Evolutionary conservation across 2,888 invertebrate species (phyloP), one percentile per base, ranked within the genome.

Genomic region (Habrosyne pyritoides): DNA sequence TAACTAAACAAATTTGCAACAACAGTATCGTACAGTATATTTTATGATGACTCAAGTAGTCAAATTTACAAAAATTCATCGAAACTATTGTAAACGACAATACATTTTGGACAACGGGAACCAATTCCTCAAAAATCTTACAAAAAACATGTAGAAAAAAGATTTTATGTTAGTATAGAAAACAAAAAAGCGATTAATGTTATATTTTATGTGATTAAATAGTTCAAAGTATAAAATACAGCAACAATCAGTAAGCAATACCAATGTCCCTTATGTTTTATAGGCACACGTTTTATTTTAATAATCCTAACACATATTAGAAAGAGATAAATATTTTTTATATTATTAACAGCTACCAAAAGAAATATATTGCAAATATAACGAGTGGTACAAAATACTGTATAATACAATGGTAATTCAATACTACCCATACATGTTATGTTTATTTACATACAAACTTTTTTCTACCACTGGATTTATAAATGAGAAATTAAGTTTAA

Each of bases 1-100:
- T 82, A 84, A 81, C 76, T 81, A 78, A 83, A 86, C 78, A 83
- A 74, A 79, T 83, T 28, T 68, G 77, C 79, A 89, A 88, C 87
- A 89, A 86, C 81, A 73, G 73, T 81, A 81, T 77, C 67, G 68
- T 80, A 80, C 67, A n/a, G n/a, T n/a, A 73, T 69, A 63, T 66
- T 71, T 57, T 55, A 64, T 66, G 68, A 71, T 62, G 59, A 50
- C 33, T 33, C 55, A 42, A 53, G 59, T 62, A 54, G 52, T 63
- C 42, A 62, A 18, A 7, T 42, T 64, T 65, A 64, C 56, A 63
- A 52, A 61, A 67, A 66, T 58, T 57, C 54, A 63, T 66, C 57
- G 60, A 72, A 64, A 64, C 48, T 14, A 48, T 18, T 49, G 49
- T 49, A 49, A n/a, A 42, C 14, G 12, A 33, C 33, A 42, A 18